Evolutionary conservation across 2,888 invertebrate genomes (phyloP).

Genomic region (Tinea pellionella): DNA sequence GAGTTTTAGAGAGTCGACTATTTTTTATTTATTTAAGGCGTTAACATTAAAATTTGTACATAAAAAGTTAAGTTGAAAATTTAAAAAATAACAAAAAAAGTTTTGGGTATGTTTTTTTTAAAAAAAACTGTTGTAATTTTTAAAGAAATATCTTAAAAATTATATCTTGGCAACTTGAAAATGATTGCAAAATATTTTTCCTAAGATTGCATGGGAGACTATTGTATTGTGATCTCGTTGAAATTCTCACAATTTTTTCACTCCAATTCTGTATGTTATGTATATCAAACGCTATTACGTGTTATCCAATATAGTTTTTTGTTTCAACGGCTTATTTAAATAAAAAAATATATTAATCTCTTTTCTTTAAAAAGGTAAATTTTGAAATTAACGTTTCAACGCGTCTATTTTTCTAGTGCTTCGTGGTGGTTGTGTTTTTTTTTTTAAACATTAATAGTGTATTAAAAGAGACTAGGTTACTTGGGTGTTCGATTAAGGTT

Average conservation of each 20-base stretch:
- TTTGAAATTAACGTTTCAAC: background rate
- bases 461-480: background rate
- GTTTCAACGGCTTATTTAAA: background rate
- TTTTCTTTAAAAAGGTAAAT: background rate
- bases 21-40: too few relatives aligned
- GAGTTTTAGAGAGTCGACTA: too few relatives aligned
- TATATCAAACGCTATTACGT: background rate
- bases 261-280: background rate
- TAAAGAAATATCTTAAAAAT: background rate
- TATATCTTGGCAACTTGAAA: background rate
- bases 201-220: background rate
- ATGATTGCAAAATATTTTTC: background rate
- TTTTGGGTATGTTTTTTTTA: too few relatives aligned
- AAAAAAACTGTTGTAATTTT: too few relatives aligned
- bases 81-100: too few relatives aligned
- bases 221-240: background rate
- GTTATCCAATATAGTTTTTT: background rate
- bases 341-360: too few relatives aligned
- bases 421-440: background rate
- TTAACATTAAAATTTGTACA: too few relatives aligned
- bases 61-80: too few relatives aligned
- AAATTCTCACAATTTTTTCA: background rate
- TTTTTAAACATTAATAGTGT: background rate
- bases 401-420: background rate
- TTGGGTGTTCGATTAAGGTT: background rate